Base-by-base conservation (phyloP, 2,113 vertebrate genomes). In the Choloepus hoffmanni region DNA sequence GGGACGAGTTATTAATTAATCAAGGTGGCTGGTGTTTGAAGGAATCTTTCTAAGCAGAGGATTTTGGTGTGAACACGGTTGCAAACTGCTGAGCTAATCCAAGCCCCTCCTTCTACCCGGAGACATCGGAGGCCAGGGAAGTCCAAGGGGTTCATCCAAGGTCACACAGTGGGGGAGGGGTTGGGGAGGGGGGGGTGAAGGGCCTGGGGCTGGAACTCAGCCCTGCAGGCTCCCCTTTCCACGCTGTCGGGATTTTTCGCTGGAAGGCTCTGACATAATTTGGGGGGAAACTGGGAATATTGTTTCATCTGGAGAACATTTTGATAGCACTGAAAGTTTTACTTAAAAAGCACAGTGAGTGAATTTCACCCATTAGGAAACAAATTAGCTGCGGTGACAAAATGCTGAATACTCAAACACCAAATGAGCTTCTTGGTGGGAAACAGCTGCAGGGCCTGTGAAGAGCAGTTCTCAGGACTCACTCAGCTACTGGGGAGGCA, bases 351-450 rank as follows among this genome's bases (percentile, higher is more conserved):
- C 96, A 95, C 85, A 94, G 83, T 30, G 65, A 97, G 55, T 68
- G 76, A 53, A 94, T 95, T 94, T 96, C 86, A 84, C 89, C 84
- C 95, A 84, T 94, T 96, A 94, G 89, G 83, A 95, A 90, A 93
- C 90, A 86, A 94, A 96, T 95, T 90, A 93, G 65, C 86, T 74
- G 18, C 87, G 72, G 45, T 92, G 92, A 84, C 78, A 91, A 85
- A 95, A 91, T 79, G 93, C 91, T 95, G 94, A 92, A 62, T 94
- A 53, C 92, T 93, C 73, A 68, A 62, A 81, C 40, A 89, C 65
- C 77, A 55, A 89, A 96, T 96, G 95, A 92, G 89, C 48, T 70
- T 96, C 94, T 93, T 85, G 62, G 74, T 93, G 86, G 94, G 95
- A 84, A 95, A 89, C 79, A 95, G 95, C 92, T 92, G 60, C 23